Conservation (phyloP, 1,140 invertebrate genomes). For the Ditylenchus dipsaci region DNA sequence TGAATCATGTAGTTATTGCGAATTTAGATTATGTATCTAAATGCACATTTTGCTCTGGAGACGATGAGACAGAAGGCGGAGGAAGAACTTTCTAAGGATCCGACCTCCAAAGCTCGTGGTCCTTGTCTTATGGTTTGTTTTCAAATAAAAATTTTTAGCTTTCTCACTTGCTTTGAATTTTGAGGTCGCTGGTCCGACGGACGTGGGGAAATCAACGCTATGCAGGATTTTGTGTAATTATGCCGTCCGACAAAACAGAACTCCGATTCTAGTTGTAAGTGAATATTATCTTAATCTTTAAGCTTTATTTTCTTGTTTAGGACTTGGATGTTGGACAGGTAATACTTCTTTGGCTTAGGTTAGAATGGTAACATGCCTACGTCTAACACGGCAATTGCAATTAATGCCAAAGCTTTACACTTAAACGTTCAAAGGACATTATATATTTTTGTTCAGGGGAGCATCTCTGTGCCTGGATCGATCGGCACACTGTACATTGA, state of each 20-base stretch:
- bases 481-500: constrained; percentile 49
- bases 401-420: too few species aligned
- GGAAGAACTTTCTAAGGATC: constrained; percentile 64
- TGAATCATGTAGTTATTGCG: background rate
- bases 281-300: too few species aligned
- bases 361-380: too few species aligned
- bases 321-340: constrained; percentile 93
- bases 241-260: constrained; percentile 76
- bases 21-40: constrained; percentile 76
- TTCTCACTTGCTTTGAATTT: too few species aligned
- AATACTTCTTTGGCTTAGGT: background rate
- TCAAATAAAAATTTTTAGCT: too few species aligned
- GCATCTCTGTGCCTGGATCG: constrained; percentile 47
- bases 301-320: too few species aligned
- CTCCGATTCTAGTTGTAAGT: constrained; percentile 72
- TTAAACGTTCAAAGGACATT: too few species aligned
- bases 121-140: constrained; percentile 69
- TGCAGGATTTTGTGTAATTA: constrained; percentile 86
- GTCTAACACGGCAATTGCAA: background rate
- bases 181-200: constrained; percentile 74
- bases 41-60: constrained; percentile 88
- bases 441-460: constrained; percentile 24
- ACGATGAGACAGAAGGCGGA: constrained; percentile 74
- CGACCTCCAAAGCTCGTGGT: constrained; percentile 48
- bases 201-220: constrained; percentile 92